A percentile compares a stretch with the other conserved stretches of the same genome.
These are phyloP conservation scores for Dascillus cervinus DNA, from an alignment of 2,888 invertebrate genomes.

Conservation along the genomic window DNA sequence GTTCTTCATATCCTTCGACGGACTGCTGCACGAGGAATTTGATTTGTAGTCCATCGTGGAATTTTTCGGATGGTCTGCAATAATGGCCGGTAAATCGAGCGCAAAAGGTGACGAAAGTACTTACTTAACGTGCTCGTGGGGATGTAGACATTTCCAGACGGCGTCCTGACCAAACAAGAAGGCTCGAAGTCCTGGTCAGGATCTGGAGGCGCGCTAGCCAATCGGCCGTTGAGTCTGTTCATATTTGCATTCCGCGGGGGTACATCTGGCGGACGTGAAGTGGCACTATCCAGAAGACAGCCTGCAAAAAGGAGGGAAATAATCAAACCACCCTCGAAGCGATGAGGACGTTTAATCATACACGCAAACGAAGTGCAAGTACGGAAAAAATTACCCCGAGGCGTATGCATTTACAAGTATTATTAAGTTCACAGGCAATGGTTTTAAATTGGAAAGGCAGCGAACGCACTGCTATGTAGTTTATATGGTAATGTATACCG, in stretches of 20 bases:
- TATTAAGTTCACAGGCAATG: slow-evolving; percentile 7
- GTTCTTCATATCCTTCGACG: slow-evolving; percentile 63
- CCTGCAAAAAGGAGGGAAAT: slow-evolving; percentile 48
- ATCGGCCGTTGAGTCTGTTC: slow-evolving; percentile 83
- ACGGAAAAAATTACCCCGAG: too few species aligned
- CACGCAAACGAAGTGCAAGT: too few species aligned
- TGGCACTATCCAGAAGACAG: slow-evolving; percentile 75
- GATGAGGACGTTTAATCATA: too few species aligned
- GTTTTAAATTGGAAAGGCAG: slow-evolving; percentile 10
- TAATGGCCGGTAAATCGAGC: slow-evolving; percentile 15
- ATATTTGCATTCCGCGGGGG: slow-evolving; percentile 87
- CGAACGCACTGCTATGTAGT: slow-evolving; percentile 11
- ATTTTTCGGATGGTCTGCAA: slow-evolving; percentile 83
- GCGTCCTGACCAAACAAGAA: slow-evolving; percentile 83
- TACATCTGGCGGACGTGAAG: slow-evolving; percentile 75
- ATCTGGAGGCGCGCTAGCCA: slow-evolving; percentile 70
- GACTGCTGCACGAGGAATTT: slow-evolving; percentile 81
- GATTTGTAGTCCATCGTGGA: slow-evolving; percentile 84
- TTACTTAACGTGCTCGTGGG: slow-evolving; percentile 60
- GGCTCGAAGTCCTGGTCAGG: slow-evolving; percentile 71
- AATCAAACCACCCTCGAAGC: not conserved
- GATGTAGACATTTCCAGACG: slow-evolving; percentile 90
- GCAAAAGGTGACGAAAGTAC: slow-evolving; percentile 1
- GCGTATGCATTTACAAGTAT: too few species aligned
- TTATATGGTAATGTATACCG: slow-evolving; percentile 18